A percentile compares a stretch with the other conserved stretches of the same genome.
These are phyloP conservation scores for Crotalus viridis DNA, from an alignment of 2,113 vertebrate species.

Conservation along the genomic window DNA sequence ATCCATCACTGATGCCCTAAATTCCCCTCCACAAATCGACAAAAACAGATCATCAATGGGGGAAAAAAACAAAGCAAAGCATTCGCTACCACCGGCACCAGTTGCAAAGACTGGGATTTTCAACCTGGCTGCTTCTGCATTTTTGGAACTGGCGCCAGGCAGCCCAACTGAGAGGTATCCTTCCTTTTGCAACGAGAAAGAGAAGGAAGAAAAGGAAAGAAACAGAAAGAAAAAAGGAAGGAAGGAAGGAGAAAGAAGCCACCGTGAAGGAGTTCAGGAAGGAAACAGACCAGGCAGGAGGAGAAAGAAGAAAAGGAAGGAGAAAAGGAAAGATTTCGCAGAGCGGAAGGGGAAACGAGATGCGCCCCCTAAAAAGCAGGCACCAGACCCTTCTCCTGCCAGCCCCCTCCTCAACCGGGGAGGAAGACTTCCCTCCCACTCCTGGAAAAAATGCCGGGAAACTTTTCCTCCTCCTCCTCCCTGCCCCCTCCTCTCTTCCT, in stretches of 20 bases:
- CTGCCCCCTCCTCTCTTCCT: not conserved
- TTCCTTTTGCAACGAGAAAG: not conserved
- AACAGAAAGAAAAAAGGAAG: not conserved
- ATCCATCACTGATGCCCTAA: too few species aligned
- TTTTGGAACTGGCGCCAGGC: not conserved
- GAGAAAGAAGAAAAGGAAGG: not conserved
- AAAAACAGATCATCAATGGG: too few species aligned
- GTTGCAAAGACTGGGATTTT: too few species aligned
- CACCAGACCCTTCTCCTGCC: too few species aligned
- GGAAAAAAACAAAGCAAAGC: too few species aligned
- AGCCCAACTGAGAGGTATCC: fast-evolving
- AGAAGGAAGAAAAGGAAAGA: too few species aligned
- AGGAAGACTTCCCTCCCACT: not conserved
- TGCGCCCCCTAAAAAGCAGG: too few species aligned
- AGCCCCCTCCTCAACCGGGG: not conserved
- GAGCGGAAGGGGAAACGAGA: not conserved
- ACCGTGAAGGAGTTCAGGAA: not conserved
- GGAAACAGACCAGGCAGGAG: not conserved
- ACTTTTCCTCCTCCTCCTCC: not conserved
- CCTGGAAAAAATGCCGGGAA: not conserved
- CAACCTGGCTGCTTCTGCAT: not conserved
- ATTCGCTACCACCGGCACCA: too few species aligned
- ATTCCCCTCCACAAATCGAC: too few species aligned
- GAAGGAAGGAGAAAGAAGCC: not conserved
- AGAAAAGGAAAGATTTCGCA: not conserved